Conservation (phyloP, 2,888 invertebrate species). For the Escarpia spicata region DNA sequence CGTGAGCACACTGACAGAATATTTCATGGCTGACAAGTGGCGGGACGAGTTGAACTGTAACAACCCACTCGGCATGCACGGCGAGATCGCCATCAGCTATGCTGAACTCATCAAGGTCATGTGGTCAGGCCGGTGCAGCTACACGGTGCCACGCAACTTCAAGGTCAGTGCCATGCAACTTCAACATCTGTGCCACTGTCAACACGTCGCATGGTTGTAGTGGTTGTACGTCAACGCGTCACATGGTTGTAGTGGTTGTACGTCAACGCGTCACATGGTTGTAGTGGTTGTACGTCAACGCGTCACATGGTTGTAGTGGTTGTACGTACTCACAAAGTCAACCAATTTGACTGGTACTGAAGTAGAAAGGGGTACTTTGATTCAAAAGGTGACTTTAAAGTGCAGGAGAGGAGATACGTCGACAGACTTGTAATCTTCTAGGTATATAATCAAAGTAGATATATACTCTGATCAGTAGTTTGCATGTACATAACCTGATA, state of each 20-base stretch:
- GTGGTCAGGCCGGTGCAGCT: constrained; percentile 68
- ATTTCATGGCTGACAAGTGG: constrained; percentile 68
- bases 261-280: too few species aligned
- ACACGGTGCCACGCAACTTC: constrained; percentile 68
- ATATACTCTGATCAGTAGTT: too few species aligned
- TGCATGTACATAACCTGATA: too few species aligned
- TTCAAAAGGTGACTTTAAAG: not conserved
- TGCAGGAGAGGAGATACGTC: not conserved
- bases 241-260: too few species aligned
- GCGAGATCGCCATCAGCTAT: constrained; percentile 69
- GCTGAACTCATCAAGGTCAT: constrained; percentile 68
- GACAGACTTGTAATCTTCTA: not conserved
- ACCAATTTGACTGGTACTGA: not conserved
- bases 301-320: too few species aligned
- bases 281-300: too few species aligned
- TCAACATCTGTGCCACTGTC: constrained; percentile 64
- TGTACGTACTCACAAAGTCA: not conserved
- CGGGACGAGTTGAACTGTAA: constrained; percentile 69
- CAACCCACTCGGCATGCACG: constrained; percentile 72
- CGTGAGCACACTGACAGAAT: constrained; percentile 69
- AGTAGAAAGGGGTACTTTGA: not conserved
- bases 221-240: too few species aligned
- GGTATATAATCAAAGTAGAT: too few species aligned
- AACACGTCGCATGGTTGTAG: too few species aligned
- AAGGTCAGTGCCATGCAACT: constrained; percentile 66